Percentiles rank a stretch among this genome's conserved stretches.
These are phyloP conservation scores for Fistularia commersonii DNA, from an alignment of 2,797 vertebrate species.

Conservation along the genomic window DNA sequence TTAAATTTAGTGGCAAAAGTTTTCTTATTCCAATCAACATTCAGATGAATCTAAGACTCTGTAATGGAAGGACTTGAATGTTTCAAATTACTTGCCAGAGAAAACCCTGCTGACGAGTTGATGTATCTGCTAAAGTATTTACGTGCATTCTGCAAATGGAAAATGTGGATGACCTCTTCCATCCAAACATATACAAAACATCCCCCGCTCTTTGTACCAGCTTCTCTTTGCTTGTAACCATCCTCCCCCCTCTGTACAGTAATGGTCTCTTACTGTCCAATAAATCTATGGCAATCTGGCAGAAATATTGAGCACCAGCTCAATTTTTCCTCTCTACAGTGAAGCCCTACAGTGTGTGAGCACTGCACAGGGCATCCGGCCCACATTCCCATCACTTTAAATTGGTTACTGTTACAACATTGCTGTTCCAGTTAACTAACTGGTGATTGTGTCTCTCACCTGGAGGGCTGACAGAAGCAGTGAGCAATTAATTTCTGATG, in stretches of 20 bases:
- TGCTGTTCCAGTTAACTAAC: constrained; percentile 19
- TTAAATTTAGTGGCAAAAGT: too few species aligned
- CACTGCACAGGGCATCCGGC: constrained; percentile 12
- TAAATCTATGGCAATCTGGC: constrained; percentile 48
- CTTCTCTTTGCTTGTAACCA: neutral
- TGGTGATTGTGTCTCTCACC: neutral
- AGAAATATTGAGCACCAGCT: constrained; percentile 17
- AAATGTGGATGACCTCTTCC: neutral
- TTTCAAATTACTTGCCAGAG: neutral
- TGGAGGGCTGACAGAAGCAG: constrained; percentile 21
- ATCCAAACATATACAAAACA: constrained; percentile 8
- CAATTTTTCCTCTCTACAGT: constrained; percentile 19
- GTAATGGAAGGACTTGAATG: too few species aligned
- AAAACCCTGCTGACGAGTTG: neutral
- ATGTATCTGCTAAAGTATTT: neutral
- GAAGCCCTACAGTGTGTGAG: constrained; percentile 13
- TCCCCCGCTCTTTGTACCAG: neutral
- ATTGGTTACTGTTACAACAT: constrained; percentile 51
- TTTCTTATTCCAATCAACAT: too few species aligned
- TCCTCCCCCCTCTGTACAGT: neutral
- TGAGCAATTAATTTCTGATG: constrained; percentile 6
- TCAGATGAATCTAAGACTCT: too few species aligned
- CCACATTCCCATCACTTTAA: constrained; percentile 51
- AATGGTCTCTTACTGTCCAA: constrained; percentile 25
- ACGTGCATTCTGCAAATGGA: neutral